Conservation (phyloP, 2,888 invertebrate genomes). For the Sylvicola cinctus region DNA sequence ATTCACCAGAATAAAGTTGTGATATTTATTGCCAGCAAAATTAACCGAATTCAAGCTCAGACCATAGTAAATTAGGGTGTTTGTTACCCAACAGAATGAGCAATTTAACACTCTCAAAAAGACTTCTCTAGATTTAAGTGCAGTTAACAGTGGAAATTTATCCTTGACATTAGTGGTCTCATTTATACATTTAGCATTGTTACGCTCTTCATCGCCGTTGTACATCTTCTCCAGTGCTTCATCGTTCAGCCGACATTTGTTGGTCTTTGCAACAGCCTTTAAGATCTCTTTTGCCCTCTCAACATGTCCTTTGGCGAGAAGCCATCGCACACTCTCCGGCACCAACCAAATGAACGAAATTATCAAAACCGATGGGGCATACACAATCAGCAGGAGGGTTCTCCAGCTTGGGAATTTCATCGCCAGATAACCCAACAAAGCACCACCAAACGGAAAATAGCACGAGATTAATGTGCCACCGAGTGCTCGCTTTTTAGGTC, state of each 20-base stretch:
- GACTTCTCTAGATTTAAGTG: background rate
- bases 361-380: slow-evolving; percentile 39
- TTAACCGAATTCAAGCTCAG: slow-evolving; percentile 48
- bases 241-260: slow-evolving; percentile 29
- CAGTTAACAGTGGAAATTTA: too few relatives aligned
- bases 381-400: slow-evolving; percentile 32
- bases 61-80: slow-evolving; percentile 53
- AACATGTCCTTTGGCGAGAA: slow-evolving; percentile 33
- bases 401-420: slow-evolving; percentile 43
- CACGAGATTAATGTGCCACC: slow-evolving; percentile 42
- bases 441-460: slow-evolving; percentile 42
- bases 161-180: too few relatives aligned
- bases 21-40: slow-evolving; percentile 41
- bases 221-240: slow-evolving; percentile 17
- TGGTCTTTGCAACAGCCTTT: slow-evolving; percentile 35
- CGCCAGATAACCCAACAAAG: slow-evolving; percentile 37
- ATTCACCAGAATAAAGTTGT: slow-evolving; percentile 35
- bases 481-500: slow-evolving; percentile 41
- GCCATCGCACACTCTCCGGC: slow-evolving; percentile 48
- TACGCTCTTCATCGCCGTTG: background rate
- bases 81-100: slow-evolving; percentile 49
- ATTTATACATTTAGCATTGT: too few relatives aligned
- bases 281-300: slow-evolving; percentile 31
- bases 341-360: slow-evolving; percentile 38
- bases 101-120: slow-evolving; percentile 24